These are phyloP conservation scores for Aproaerema taeniolella DNA, from an alignment of 2,888 invertebrate genomes.

Conservation along the genomic window DNA sequence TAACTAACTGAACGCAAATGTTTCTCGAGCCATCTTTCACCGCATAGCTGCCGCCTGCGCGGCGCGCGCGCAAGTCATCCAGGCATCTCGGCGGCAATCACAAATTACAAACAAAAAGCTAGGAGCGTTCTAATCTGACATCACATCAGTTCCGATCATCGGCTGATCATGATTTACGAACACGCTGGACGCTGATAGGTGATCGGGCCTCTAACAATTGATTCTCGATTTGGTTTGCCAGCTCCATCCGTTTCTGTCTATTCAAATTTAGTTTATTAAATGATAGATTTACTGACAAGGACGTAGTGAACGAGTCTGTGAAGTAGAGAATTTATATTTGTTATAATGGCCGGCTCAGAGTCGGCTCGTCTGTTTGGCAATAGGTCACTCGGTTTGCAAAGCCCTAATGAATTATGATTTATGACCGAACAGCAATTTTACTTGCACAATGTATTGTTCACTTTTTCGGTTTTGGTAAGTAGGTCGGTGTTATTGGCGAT, in stretches of 20 bases:
- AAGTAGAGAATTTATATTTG: slow-evolving; percentile 23
- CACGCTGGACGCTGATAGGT: slow-evolving; percentile 64
- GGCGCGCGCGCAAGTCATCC: slow-evolving; percentile 57
- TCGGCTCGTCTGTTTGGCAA: slow-evolving; percentile 33
- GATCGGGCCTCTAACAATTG: slow-evolving; percentile 60
- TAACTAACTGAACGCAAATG: slow-evolving; percentile 49
- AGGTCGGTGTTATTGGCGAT: slow-evolving; percentile 28
- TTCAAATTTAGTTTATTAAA: slow-evolving; percentile 18
- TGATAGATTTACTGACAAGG: slow-evolving; percentile 19
- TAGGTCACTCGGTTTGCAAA: slow-evolving; percentile 44
- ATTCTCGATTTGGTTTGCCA: slow-evolving; percentile 54
- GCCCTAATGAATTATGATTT: slow-evolving; percentile 56
- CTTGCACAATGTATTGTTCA: slow-evolving; percentile 37
- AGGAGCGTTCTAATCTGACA: slow-evolving; percentile 70
- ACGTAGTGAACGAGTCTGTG: slow-evolving; percentile 23
- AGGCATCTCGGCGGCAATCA: slow-evolving; percentile 62
- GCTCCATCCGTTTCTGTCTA: slow-evolving; percentile 22
- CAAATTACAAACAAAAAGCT: slow-evolving; percentile 70
- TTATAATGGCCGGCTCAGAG: slow-evolving; percentile 2
- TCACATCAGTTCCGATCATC: slow-evolving; percentile 67
- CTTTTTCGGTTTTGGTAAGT: slow-evolving; percentile 39
- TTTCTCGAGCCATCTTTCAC: slow-evolving; percentile 46
- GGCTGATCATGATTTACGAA: slow-evolving; percentile 73
- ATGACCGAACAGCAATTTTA: slow-evolving; percentile 31
- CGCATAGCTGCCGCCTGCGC: slow-evolving; percentile 36